A percentile compares a stretch with the other conserved stretches of the same genome.
Evolutionary conservation across 1,140 invertebrate genomes (phyloP).

Genomic region (Adoxophyes honmai): DNA sequence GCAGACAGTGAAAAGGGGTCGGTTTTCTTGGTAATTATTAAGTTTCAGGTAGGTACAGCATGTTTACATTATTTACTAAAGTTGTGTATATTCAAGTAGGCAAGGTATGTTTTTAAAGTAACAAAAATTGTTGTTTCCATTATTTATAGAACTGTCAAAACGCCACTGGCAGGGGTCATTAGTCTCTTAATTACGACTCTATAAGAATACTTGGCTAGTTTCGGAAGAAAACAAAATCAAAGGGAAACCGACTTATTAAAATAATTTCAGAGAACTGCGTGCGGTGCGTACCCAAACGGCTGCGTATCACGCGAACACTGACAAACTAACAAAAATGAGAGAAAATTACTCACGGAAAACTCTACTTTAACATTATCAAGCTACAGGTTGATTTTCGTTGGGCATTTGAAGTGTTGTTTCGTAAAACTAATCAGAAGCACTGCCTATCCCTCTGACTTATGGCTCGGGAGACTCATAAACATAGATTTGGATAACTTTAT

Average conservation of each 20-base stretch:
- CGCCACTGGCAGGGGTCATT: conserved; percentile 1
- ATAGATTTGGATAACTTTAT: conserved; percentile 47
- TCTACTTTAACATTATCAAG: conserved; percentile 27
- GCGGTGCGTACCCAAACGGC: conserved; percentile 53
- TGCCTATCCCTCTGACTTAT: conserved; percentile 54
- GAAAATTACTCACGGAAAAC: conserved; percentile 6
- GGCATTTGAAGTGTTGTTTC: conserved; percentile 17
- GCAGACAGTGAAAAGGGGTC: too few species aligned
- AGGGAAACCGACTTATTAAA: conserved; percentile 72
- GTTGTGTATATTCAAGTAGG: too few species aligned
- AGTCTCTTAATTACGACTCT: conserved; percentile 24
- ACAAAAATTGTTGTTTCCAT: too few species aligned
- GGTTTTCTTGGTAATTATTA: too few species aligned
- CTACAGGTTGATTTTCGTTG: background rate
- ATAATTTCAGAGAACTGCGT: conserved; percentile 70
- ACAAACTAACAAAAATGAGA: background rate
- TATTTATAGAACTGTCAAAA: conserved; percentile 18
- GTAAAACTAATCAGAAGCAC: conserved; percentile 46
- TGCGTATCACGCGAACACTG: conserved; percentile 47
- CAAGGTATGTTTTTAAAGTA: too few species aligned
- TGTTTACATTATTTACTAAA: too few species aligned
- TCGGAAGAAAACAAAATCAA: conserved; percentile 49
- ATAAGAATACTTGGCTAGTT: conserved; percentile 26
- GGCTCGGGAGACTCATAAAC: conserved; percentile 45
- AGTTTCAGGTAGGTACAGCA: too few species aligned